Evolutionary conservation across 2,888 invertebrate genomes (phyloP), one percentile per base, ranked within the genome.

Genomic region (Graphium colonna): DNA sequence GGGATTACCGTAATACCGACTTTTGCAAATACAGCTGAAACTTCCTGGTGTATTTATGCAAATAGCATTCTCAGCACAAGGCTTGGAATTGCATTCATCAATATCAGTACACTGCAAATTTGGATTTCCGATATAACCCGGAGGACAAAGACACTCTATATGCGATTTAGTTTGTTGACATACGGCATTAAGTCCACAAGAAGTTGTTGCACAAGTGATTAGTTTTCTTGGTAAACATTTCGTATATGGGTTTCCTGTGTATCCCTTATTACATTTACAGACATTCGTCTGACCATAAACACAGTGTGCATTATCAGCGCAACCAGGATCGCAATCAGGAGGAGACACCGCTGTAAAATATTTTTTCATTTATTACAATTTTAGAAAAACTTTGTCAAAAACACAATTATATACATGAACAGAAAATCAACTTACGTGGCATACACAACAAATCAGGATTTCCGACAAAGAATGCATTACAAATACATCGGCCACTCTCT

Each of bases 11-110:
- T 94, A 93, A 73, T 93, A 95, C 45, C 94, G 94, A 59, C 95
- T 94, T 72, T 95, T 94, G 73, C 98, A 98, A 38, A 95, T 92
- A 76, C 98, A 98, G 73, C 96, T 96, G 75, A 94, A 98, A 65
- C 95, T 94, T 49, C 98, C 98, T 10, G 94, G 92, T 0, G 95
- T 95, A 75, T 98, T 98, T 60, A 97, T 94, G 72, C 98, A 98
- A 40, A 94, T 94, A 0, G 98, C 97, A 75, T 96, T 95, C 67
- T 92, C 91, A 5, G 95, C 96, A 69, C 96, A 96, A 0, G 95
- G 95, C 67, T 93, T 94, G 60, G 92, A 92, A 56, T 89, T 90
- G 71, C 96, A 97, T 82, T 97, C 96, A 70, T 97, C 94, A 48
- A 96, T 92, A 72, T 97, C 97, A 66, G 93, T 92, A 73, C 97